A percentile compares a stretch with the other conserved stretches of the same genome.
Evolutionary conservation across 2,888 invertebrate species (phyloP).

Genomic region (Drosophila subsilvestris): DNA sequence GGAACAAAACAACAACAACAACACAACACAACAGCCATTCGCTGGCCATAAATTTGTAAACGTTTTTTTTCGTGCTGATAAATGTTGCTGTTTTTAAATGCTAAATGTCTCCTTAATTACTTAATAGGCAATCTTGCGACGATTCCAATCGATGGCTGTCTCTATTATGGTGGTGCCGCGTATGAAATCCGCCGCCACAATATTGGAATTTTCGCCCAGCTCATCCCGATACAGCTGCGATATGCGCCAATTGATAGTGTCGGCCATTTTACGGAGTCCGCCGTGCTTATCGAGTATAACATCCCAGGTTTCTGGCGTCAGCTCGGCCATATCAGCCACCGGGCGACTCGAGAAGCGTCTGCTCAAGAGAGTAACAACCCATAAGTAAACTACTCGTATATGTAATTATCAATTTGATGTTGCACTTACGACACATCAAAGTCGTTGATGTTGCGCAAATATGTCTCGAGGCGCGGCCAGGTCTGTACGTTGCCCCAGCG

Average conservation of each 20-base stretch:
- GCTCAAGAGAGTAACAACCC: conserved; percentile 79
- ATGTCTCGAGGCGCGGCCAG: conserved; percentile 85
- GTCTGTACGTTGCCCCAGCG: conserved; percentile 88
- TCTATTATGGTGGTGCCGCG: conserved; percentile 87
- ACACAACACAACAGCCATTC: conserved; percentile 26
- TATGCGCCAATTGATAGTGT: conserved; percentile 87
- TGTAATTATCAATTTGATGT: not conserved
- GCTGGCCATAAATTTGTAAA: conserved; percentile 15
- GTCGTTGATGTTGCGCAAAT: conserved; percentile 83
- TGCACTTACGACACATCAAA: conserved; percentile 79
- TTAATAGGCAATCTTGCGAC: conserved; percentile 60
- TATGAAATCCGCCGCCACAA: conserved; percentile 87
- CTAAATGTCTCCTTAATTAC: not conserved
- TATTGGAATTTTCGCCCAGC: conserved; percentile 86
- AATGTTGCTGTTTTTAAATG: conserved; percentile 17
- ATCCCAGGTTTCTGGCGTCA: conserved; percentile 87
- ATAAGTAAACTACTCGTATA: conserved; percentile 70
- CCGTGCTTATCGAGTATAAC: conserved; percentile 86
- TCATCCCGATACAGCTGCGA: conserved; percentile 86
- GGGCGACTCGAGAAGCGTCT: conserved; percentile 82
- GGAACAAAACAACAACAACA: too few species aligned
- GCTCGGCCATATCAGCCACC: conserved; percentile 88
- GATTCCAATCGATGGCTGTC: conserved; percentile 82
- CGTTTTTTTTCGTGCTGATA: conserved; percentile 32
- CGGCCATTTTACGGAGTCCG: conserved; percentile 87